Evolutionary conservation across 2,113 vertebrate genomes (phyloP), one percentile per base, ranked within the genome.

Genomic region (Pleuronectes platessa): DNA sequence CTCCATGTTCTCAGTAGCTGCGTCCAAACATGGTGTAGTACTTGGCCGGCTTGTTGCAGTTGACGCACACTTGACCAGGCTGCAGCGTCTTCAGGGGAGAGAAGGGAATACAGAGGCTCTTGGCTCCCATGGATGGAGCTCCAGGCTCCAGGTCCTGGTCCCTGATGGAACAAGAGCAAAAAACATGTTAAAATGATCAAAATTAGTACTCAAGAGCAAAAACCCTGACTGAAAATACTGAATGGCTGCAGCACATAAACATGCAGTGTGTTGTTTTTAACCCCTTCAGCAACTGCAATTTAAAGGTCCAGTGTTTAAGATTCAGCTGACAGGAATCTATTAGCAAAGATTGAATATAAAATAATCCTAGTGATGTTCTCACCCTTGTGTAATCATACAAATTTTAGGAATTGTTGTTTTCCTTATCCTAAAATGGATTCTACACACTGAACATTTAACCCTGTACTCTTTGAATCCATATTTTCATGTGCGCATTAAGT

Each of bases 71-170:
- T 80, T 96, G 92, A 64, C 96, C 97, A 0, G 87, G 68, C 66
- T 96, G 94, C 74, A 98, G 94, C 18, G 91, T 92, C 78, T 92
- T 54, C 53, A 99, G 95, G 15, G 98, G 97, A 7, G 94, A 88
- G 90, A 99, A 99, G 74, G 98, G 98, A 90, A 98, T 98, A 76
- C 98, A 99, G 27, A 99, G 95, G 79, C 98, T 98, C 90, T 99
- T 99, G 15, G 98, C 98, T 78, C 98, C 98, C 98, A 99, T 99
- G 59, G 98, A 98, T 0, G 98, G 97, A 35, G 97, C 97, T 3
- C 98, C 97, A 27, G 98, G 96, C 83, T 99, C 98, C 73, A 98
- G 91, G 85, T 99, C 98, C 93, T 99, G 97, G 93, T 99, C 98
- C 95, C 98, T 95, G 9, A 59, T 64, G 45, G 53, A 1, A 67